A percentile compares a stretch with the other conserved stretches of the same genome.
phyloP scores from a whole-genome alignment of 2,888 invertebrate species.

The Trichopria drosophilae region DNA sequence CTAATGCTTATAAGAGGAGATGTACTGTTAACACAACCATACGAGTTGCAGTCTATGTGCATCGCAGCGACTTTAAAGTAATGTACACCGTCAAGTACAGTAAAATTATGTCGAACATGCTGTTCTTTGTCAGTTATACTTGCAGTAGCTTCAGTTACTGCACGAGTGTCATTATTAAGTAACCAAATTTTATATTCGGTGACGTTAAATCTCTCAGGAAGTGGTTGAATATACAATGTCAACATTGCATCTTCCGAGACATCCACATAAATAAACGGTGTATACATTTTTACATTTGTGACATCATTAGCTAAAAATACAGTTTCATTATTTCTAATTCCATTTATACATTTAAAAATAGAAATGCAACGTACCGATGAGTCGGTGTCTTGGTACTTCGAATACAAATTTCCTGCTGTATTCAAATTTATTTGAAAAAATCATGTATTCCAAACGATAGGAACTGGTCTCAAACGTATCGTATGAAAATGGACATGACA shows the following conservation, averaged over 20 bases:
- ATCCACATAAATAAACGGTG: conserved; percentile 53
- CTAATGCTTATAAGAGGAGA: conserved; percentile 52
- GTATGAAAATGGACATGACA: conserved; percentile 49
- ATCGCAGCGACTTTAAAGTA: conserved; percentile 52
- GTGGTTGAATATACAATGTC: conserved; percentile 48
- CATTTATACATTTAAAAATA: neutral
- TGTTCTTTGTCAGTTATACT: conserved; percentile 24
- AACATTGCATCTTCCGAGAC: conserved; percentile 45
- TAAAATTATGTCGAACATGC: conserved; percentile 43
- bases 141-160: conserved; percentile 31
- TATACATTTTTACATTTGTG: conserved; percentile 38
- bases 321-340: neutral
- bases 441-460: conserved; percentile 46
- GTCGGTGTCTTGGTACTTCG: conserved; percentile 45
- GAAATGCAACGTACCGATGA: conserved; percentile 41
- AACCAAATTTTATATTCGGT: conserved; percentile 50
- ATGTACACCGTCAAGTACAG: conserved; percentile 45
- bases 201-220: conserved; percentile 49
- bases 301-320: conserved; percentile 34
- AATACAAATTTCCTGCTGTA: conserved; percentile 51
- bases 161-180: conserved; percentile 46
- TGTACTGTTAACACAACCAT: conserved; percentile 50
- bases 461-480: conserved; percentile 42
- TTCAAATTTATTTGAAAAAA: conserved; percentile 38
- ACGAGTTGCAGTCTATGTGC: conserved; percentile 45